phyloP scores from a whole-genome alignment of 2,888 invertebrate genomes.

The Drosophila anomalata region DNA sequence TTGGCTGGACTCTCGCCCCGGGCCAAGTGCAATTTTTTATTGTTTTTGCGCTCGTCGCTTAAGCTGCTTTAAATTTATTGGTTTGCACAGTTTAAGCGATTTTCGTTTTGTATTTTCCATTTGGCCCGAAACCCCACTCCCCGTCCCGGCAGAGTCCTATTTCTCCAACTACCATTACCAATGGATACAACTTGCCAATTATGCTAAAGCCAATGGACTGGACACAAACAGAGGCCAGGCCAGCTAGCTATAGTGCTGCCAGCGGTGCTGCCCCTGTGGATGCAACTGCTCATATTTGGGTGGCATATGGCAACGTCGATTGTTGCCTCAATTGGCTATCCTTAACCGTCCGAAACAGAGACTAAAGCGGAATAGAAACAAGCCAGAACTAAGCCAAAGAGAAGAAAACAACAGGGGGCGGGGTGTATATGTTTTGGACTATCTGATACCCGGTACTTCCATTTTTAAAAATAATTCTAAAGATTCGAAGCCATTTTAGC shows the following conservation, averaged over 20 bases:
- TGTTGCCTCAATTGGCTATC: slow-evolving; percentile 21
- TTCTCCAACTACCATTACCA: slow-evolving; percentile 33
- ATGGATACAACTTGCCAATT: slow-evolving; percentile 76
- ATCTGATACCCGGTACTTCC: neutral
- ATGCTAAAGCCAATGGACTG: slow-evolving; percentile 76
- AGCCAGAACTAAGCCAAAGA: neutral
- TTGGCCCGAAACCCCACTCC: neutral
- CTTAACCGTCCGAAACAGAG: slow-evolving; percentile 15
- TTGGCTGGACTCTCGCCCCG: neutral
- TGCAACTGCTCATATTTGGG: slow-evolving; percentile 39
- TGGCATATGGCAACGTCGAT: slow-evolving; percentile 38
- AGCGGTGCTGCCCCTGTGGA: neutral
- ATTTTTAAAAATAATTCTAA: neutral
- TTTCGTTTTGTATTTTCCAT: slow-evolving; percentile 51
- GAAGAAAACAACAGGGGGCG: neutral
- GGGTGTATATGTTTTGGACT: neutral
- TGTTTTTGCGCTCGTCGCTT: slow-evolving; percentile 52
- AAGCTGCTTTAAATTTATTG: slow-evolving; percentile 79
- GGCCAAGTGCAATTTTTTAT: slow-evolving; percentile 24
- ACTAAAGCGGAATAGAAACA: slow-evolving; percentile 4
- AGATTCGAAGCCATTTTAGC: no score
- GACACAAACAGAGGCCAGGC: slow-evolving; percentile 31
- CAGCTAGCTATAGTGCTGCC: no score
- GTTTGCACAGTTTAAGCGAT: slow-evolving; percentile 76
- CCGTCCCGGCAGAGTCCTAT: neutral